phyloP scores from a whole-genome alignment of 2,113 vertebrate species.

The Pycnonotus jocosus region DNA sequence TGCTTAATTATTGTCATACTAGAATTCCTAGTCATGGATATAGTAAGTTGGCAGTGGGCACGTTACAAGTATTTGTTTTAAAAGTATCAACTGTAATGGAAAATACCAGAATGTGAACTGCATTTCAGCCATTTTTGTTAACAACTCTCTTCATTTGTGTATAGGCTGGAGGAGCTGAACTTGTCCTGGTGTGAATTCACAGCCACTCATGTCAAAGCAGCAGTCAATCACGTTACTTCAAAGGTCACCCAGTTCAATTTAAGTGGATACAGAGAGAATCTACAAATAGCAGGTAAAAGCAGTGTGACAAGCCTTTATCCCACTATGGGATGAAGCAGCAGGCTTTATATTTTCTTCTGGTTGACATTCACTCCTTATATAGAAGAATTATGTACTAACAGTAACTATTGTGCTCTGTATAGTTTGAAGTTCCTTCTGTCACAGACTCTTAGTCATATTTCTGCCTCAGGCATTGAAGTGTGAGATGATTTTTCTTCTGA shows the following conservation, averaged over 20 bases:
- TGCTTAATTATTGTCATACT: not conserved
- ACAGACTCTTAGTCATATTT: not conserved
- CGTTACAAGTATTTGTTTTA: not conserved
- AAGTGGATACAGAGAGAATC: slow-evolving; percentile 90
- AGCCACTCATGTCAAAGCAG: slow-evolving; percentile 75
- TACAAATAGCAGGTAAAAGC: slow-evolving; percentile 78
- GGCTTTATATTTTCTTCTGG: not conserved
- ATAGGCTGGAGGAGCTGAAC: slow-evolving; percentile 84
- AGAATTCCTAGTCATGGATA: not conserved
- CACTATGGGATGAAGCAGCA: not conserved
- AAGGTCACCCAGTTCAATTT: slow-evolving; percentile 83
- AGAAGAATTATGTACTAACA: not conserved
- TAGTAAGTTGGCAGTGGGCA: not conserved
- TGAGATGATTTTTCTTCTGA: not conserved
- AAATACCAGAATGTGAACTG: not conserved
- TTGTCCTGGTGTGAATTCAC: slow-evolving; percentile 90
- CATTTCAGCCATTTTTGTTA: not conserved
- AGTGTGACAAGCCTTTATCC: not conserved
- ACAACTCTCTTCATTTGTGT: not conserved
- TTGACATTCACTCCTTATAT: not conserved
- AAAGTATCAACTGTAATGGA: not conserved
- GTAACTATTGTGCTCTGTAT: not conserved
- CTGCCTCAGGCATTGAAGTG: not conserved
- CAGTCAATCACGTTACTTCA: slow-evolving; percentile 70
- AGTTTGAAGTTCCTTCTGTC: not conserved